These are phyloP conservation scores for Rotaria macrura DNA, from an alignment of 2,888 invertebrate genomes.

Conservation along the genomic window DNA sequence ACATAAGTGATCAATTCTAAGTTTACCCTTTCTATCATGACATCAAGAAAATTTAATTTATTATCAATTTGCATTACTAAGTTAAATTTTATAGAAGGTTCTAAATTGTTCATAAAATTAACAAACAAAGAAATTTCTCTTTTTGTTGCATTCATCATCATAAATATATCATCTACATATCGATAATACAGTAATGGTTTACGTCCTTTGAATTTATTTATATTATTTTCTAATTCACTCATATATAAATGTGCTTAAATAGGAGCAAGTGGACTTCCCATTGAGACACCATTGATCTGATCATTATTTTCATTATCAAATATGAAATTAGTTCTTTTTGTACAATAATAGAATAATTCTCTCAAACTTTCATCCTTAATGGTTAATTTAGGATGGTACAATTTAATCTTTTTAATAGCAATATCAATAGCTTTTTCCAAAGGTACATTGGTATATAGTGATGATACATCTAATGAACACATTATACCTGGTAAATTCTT, in stretches of 20 bases:
- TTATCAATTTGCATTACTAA: too few relatives aligned
- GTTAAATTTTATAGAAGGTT: too few relatives aligned
- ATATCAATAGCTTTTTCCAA: neutral
- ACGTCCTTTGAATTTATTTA: neutral
- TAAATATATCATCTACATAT: neutral
- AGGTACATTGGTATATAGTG: neutral
- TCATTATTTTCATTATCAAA: neutral
- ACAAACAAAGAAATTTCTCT: neutral
- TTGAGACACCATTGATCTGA: neutral
- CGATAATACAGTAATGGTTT: neutral
- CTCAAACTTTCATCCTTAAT: neutral
- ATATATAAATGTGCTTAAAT: neutral
- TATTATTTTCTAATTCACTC: neutral
- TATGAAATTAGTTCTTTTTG: neutral
- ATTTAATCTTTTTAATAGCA: too few relatives aligned
- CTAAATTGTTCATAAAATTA: too few relatives aligned
- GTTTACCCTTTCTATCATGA: too few relatives aligned
- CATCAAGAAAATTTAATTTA: too few relatives aligned
- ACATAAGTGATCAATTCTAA: neutral
- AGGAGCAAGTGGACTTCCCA: neutral
- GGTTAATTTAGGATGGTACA: too few relatives aligned
- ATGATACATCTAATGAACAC: neutral
- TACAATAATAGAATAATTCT: neutral
- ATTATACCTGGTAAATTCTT: neutral
- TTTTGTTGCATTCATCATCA: neutral